Base-by-base conservation (phyloP, 2,797 vertebrate genomes). In the Myripristis murdjan region DNA sequence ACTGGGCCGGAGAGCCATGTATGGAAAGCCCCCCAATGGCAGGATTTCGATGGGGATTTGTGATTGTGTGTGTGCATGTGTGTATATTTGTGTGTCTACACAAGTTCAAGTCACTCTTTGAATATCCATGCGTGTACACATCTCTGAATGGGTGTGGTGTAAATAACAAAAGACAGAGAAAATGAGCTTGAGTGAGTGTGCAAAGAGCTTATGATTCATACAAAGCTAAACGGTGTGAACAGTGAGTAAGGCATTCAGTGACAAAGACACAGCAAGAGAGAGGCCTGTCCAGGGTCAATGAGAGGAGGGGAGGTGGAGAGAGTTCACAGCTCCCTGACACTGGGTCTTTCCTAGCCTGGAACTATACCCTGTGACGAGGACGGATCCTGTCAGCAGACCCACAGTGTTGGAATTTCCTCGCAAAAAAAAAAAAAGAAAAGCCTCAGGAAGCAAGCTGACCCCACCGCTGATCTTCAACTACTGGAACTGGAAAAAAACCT, bases 321-420 rank as follows among this genome's bases (percentile, higher is more conserved):
- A 75, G 84, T 88, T 90, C 79, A 84, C 70, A 67, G 82, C 79
- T 86, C 81, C 65, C 39, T 77, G 81, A 91, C 88, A 81, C 64
- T 5, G 58, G 67, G 77, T 84, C 79, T 82, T 88, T 90, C 82
- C 88, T 60, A 49, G 72, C 69, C 64, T 74, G 82, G 74, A 89
- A 76, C 84, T 80, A 56, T 72, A 87, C 73, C 73, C 85, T 83
- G 77, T 70, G 79, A 93, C 22, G 84, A 87, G 86, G 92, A 93
- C 90, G 93, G 90, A 86, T 89, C 81, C 90, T 92, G 90, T 93
- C 91, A 92, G 86, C 83, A 69, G 73, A 89, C 86, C 80, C 79
- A 57, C 31, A 35, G 53, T 37, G 63, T 59, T 78, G 90, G 85
- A 90, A 91, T 89, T 91, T 93, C 85, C 90, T 88, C 24, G 39